These are phyloP conservation scores for Eupristina koningsbergeri DNA, from an alignment of 1,140 invertebrate species.

Conservation along the genomic window DNA sequence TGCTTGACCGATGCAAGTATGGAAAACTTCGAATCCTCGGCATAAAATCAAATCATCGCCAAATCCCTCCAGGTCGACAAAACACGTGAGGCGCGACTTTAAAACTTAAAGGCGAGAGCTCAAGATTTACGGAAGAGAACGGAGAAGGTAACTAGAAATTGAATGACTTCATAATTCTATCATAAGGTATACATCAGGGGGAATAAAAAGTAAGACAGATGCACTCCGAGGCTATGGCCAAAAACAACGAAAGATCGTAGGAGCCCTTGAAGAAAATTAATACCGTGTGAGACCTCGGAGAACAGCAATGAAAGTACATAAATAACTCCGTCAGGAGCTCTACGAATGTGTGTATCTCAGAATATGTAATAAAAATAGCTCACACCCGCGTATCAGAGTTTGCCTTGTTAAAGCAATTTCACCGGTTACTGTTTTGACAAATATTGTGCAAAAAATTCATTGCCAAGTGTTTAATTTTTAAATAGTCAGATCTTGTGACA, in stretches of 20 bases:
- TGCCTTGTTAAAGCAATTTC: too few species aligned
- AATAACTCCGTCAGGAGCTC: slow-evolving; percentile 19
- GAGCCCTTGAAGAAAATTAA: slow-evolving; percentile 44
- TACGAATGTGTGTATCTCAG: too few species aligned
- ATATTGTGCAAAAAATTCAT: too few species aligned
- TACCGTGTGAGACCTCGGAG: not conserved
- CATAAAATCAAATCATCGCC: too few species aligned
- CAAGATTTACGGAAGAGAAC: not conserved
- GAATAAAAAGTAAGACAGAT: too few species aligned
- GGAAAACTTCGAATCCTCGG: slow-evolving; percentile 1
- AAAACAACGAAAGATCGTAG: slow-evolving; percentile 32
- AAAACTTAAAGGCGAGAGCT: slow-evolving; percentile 45
- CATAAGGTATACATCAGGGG: not conserved
- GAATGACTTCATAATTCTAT: slow-evolving; percentile 1
- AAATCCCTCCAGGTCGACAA: not conserved
- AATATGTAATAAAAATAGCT: not conserved
- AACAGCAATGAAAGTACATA: slow-evolving; percentile 34
- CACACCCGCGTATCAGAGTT: not conserved
- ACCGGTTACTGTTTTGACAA: too few species aligned
- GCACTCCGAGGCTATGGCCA: not conserved
- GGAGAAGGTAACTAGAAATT: not conserved
- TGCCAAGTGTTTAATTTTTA: too few species aligned
- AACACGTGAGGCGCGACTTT: slow-evolving; percentile 4
- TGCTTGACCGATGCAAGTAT: not conserved
- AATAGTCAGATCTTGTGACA: too few species aligned